Evolutionary conservation across 2,888 invertebrate genomes (phyloP), one percentile per base, ranked within the genome.

Genomic region (Venusia cambrica): DNA sequence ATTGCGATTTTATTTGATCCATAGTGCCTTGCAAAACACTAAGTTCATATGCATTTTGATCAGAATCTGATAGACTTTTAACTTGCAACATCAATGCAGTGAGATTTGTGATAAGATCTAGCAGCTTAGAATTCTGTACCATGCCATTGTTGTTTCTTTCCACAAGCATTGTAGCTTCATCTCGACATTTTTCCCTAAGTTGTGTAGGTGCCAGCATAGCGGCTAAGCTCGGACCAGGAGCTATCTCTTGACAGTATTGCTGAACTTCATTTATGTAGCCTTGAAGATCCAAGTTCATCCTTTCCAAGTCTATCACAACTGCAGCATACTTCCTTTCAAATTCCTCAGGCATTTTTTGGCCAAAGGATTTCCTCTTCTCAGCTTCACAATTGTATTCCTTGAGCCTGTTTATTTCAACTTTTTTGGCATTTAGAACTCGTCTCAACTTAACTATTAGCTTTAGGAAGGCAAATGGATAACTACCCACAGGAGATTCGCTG

Each of bases 321-420:
- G 92, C 90, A 5, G 98, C 98, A 85, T 98, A 98, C 61, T 93
- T 92, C 53, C 94, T 91, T 72, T 97, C 96, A 73, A 97, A 98
- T 63, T 97, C 97, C 43, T 94, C 92, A 2, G 94, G 91, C 58
- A 96, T 90, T 42, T 90, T 90, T 60, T 93, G 91, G 13, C 94
- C 93, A 68, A 93, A 93, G 0, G 95, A 94, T 74, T 92, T 92
- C 68, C 92, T 90, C 73, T 94, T 93, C 66, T 98, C 98, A 0
- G 96, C 97, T 72, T 96, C 94, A 38, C 93, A 90, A 63, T 98
- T 98, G 91, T 97, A 94, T 38, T 94, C 93, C 65, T 92, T 93
- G 27, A 98, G 78, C 36, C 92, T 90, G 53, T 92, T 90, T 4
- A 98, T 92, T 85, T 95, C 95, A 2, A 90, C 89, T 59, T 92